These are phyloP conservation scores for Eunapius fragilis DNA, from an alignment of 37 sponge, comb jelly and placozoan species.

Conservation along the genomic window DNA sequence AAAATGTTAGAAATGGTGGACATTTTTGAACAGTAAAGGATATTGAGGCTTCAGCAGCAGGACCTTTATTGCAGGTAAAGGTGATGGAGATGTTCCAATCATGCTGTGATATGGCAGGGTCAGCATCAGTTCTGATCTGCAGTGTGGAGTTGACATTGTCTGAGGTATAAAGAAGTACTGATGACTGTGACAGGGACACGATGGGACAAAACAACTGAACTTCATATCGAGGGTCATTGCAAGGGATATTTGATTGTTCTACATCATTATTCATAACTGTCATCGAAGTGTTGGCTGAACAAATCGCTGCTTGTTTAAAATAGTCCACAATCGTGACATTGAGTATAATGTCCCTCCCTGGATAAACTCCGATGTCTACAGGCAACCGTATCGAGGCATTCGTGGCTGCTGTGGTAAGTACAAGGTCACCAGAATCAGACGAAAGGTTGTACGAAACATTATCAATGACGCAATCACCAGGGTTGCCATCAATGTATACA, in stretches of 20 bases:
- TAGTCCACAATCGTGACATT: not conserved
- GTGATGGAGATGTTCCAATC: not conserved
- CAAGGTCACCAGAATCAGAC: not conserved
- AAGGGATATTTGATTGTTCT: no score
- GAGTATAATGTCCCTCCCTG: not conserved
- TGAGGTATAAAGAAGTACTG: not conserved
- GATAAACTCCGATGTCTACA: not conserved
- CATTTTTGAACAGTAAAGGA: not conserved
- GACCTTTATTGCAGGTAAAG: not conserved
- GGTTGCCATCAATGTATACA: not conserved
- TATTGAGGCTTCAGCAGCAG: not conserved
- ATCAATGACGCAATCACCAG: not conserved
- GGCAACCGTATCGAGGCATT: not conserved
- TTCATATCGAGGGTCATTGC: not conserved
- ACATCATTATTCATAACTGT: not conserved
- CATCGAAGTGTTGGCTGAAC: not conserved
- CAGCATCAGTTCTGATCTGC: not conserved
- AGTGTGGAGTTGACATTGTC: not conserved
- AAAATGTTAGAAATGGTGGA: not conserved
- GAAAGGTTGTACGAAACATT: not conserved
- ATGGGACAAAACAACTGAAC: not conserved
- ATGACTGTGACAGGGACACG: not conserved
- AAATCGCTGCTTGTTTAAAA: not conserved
- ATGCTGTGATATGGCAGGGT: not conserved
- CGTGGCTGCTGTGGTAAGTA: not conserved